Base-by-base conservation (phyloP, 2,888 invertebrate species). In the Dasysyrphus tricinctus region DNA sequence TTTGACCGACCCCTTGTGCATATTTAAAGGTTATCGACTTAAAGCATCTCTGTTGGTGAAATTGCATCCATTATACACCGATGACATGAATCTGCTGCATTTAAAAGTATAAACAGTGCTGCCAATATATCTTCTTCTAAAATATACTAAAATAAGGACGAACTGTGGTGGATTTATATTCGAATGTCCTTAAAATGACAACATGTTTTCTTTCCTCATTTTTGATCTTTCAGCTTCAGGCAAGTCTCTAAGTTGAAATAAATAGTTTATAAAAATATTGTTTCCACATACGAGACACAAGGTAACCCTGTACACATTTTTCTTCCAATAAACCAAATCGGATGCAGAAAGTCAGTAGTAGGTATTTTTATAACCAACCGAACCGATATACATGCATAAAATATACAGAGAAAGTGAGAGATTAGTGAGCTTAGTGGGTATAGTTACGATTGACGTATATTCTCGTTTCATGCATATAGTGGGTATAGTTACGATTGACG, bases 11-110 rank as follows among this genome's bases (percentile, higher is more conserved):
- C 67, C 29, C 59, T 61, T 65, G 81, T 57, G 78, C 77, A 86
- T 86, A 86, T 86, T 74, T 70, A 78, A 86, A 57, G 78, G 69
- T 81, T 86, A 86, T 86, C 85, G 81, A 86, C 74, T 86, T 81
- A 49, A 78, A 78, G 56, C 73, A 86, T 86, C 85, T 57, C 76
- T 73, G 56, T 80, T 47, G 79, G 54, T 77, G 39, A 69, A 85
- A 85, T 70, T 69, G 85, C 85, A 81, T 81, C 63, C 74, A 86
- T 86, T 81, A 81, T 73, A 78, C 54, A 54, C 51, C 61, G 81
- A 70, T 86, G 81, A 74, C 85, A 78, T 65, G 56, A 57, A 49
- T 67, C 67, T 37, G 44, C 47, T 70, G 79, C 74, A 79, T 69
- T 67, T 24, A 39, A 69, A 54, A 54, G 54, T n/a, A 29, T 29